Evolutionary conservation across 2,113 vertebrate genomes (phyloP).

Genomic region (Equus przewalskii): DNA sequence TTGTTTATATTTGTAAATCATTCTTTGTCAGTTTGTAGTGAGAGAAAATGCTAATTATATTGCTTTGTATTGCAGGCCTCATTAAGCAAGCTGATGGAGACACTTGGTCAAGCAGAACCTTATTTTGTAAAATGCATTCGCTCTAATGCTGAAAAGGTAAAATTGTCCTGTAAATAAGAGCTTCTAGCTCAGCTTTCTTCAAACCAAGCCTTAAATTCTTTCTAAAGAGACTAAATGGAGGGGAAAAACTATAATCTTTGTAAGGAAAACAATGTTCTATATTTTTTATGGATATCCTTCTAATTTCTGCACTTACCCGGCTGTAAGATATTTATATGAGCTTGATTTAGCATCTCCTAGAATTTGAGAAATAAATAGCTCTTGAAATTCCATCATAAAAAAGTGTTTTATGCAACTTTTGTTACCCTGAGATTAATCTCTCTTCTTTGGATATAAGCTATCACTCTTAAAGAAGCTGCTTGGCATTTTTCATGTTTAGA

Average conservation of each 20-base stretch:
- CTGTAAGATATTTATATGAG: neutral
- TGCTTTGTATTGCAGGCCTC: slow-evolving; percentile 91
- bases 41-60: slow-evolving; percentile 49
- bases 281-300: slow-evolving; percentile 38
- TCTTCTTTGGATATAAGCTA: neutral
- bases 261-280: neutral
- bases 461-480: neutral
- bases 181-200: neutral
- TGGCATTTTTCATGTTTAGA: slow-evolving; percentile 19
- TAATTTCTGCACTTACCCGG: neutral
- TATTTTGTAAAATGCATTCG: slow-evolving; percentile 99
- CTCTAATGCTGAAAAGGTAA: slow-evolving; percentile 99
- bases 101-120: slow-evolving; percentile 97
- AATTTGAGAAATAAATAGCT: slow-evolving; percentile 22
- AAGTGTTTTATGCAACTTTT: slow-evolving; percentile 16
- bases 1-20: slow-evolving; percentile 29
- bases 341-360: slow-evolving; percentile 52
- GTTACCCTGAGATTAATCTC: neutral
- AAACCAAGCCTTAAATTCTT: slow-evolving; percentile 37
- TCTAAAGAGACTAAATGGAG: neutral
- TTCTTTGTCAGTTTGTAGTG: neutral
- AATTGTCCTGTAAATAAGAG: neutral
- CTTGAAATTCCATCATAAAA: slow-evolving; percentile 52
- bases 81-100: slow-evolving; percentile 98
- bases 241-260: neutral